Evolutionary conservation across 2,797 vertebrate species (phyloP).

Genomic region (Luscinia luscinia): DNA sequence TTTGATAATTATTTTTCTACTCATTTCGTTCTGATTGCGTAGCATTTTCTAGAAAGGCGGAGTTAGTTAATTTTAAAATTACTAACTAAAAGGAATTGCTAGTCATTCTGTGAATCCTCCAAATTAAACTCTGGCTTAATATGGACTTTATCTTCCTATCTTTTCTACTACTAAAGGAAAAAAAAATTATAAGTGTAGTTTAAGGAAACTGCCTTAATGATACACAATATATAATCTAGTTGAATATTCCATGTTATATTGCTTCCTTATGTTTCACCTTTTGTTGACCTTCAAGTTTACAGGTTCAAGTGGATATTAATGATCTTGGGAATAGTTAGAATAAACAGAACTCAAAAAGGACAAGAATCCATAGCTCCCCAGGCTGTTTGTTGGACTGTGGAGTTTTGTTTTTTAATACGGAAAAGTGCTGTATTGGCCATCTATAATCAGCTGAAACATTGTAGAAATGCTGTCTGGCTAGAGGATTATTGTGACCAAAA

Average conservation of each 20-base stretch:
- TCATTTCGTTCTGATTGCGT: neutral
- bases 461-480: neutral
- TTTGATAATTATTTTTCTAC: neutral
- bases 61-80: neutral
- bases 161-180: neutral
- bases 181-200: neutral
- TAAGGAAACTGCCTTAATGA: neutral
- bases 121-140: neutral
- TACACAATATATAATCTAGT: neutral
- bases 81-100: neutral
- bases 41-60: neutral
- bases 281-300: slow-evolving; percentile 51
- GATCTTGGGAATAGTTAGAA: slow-evolving; percentile 20
- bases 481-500: neutral
- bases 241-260: slow-evolving; percentile 16
- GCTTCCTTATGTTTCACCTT: slow-evolving; percentile 57
- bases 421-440: neutral
- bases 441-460: neutral
- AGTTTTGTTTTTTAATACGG: neutral
- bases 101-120: neutral
- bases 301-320: slow-evolving; percentile 46
- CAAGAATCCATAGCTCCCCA: neutral
- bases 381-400: neutral
- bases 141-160: neutral
- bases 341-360: slow-evolving; percentile 34